Conservation (phyloP, 2,113 vertebrate genomes). For the Synodontis membranacea region DNA sequence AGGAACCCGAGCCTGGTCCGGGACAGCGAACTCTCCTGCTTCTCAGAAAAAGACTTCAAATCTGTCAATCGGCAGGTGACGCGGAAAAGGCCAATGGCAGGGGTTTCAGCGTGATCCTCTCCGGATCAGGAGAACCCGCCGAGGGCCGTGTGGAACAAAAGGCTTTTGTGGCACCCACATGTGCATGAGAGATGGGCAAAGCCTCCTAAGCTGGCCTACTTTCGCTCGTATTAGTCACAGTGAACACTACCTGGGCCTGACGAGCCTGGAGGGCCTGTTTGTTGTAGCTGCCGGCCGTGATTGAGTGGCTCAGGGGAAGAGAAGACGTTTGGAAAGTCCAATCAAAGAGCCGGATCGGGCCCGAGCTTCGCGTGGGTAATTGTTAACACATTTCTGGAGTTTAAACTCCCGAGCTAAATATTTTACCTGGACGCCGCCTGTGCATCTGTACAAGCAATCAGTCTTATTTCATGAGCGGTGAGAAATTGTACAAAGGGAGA, state of each 20-base stretch:
- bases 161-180: slow-evolving; percentile 15
- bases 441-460: slow-evolving; percentile 59
- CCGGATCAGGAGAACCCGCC: slow-evolving; percentile 4
- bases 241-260: slow-evolving; percentile 25
- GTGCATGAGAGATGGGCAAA: slow-evolving; percentile 5
- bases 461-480: slow-evolving; percentile 52
- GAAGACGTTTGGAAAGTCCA: slow-evolving; percentile 31
- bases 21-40: neutral
- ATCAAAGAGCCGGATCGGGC: slow-evolving; percentile 41
- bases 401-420: slow-evolving; percentile 52
- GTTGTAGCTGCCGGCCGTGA: slow-evolving; percentile 43
- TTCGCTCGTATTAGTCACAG: slow-evolving; percentile 11
- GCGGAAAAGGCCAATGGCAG: neutral
- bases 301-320: slow-evolving; percentile 35
- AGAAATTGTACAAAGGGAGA: slow-evolving; percentile 44
- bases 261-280: slow-evolving; percentile 30
- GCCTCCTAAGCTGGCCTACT: slow-evolving; percentile 4
- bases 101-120: neutral
- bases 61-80: slow-evolving; percentile 26
- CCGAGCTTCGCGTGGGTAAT: slow-evolving; percentile 53
- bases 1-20: no score
- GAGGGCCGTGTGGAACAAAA: slow-evolving; percentile 18
- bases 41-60: slow-evolving; percentile 6
- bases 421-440: slow-evolving; percentile 57
- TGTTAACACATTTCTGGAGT: slow-evolving; percentile 60